Evolutionary conservation across 1,140 invertebrate species (phyloP).

Genomic region (Drosophila tsacasi): DNA sequence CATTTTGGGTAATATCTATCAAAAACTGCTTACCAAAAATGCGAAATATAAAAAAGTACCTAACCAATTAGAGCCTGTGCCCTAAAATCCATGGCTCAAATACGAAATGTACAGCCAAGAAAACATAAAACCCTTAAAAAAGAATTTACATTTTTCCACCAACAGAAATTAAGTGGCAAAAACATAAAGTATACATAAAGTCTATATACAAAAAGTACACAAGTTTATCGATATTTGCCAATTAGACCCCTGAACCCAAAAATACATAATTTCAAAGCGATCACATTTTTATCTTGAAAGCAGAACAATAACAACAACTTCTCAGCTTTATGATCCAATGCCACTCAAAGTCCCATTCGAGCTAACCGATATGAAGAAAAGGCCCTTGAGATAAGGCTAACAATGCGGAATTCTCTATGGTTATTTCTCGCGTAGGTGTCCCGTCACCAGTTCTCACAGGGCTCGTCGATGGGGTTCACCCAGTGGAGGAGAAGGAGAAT

Average conservation of each 20-base stretch:
- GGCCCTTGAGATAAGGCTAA: slow-evolving; percentile 40
- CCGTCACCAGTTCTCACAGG: slow-evolving; percentile 22
- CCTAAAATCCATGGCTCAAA: background rate
- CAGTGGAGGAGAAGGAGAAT: slow-evolving; percentile 3
- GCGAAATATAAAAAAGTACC: background rate
- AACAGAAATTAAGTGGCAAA: background rate
- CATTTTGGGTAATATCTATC: background rate
- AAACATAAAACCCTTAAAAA: background rate
- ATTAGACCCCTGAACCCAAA: slow-evolving; percentile 3
- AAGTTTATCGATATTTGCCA: slow-evolving; percentile 12
- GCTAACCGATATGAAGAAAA: slow-evolving; percentile 10
- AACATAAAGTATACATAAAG: background rate
- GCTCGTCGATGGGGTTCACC: slow-evolving; percentile 6
- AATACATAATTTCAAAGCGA: slow-evolving; percentile 19
- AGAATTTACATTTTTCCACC: background rate
- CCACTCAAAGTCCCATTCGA: slow-evolving; percentile 31
- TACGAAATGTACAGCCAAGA: background rate
- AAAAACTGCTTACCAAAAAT: background rate
- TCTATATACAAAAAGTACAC: slow-evolving; percentile 1
- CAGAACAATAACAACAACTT: slow-evolving; percentile 4
- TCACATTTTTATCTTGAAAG: slow-evolving; percentile 23
- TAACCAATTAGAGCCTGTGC: background rate
- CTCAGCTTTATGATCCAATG: slow-evolving; percentile 40
- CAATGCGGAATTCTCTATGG: background rate
- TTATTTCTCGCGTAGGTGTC: slow-evolving; percentile 30